Conservation (phyloP, 2,888 invertebrate genomes). For the Drosophila rellima region DNA sequence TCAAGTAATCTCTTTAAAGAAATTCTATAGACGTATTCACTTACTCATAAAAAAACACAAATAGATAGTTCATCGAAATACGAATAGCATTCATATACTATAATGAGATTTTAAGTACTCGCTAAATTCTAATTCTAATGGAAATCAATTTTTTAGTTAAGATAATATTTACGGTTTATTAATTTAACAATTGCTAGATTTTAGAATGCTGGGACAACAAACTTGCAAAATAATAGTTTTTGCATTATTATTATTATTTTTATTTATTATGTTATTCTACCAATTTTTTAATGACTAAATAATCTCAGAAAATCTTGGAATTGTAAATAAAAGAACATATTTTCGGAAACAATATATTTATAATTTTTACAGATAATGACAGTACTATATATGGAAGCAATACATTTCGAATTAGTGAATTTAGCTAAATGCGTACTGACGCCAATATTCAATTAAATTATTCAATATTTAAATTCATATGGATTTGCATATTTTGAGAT, state of each 20-base stretch:
- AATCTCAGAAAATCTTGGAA: too few relatives aligned
- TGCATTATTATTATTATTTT: background rate
- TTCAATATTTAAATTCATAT: slow-evolving; percentile 1
- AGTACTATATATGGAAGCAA: slow-evolving; percentile 6
- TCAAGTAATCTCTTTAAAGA: background rate
- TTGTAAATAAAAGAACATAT: too few relatives aligned
- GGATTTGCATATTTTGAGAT: slow-evolving; percentile 25
- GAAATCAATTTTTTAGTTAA: background rate
- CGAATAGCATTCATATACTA: background rate
- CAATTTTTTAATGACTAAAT: too few relatives aligned
- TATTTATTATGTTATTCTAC: too few relatives aligned
- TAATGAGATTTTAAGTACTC: background rate
- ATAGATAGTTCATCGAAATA: background rate
- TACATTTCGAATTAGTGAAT: background rate
- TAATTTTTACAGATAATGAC: background rate
- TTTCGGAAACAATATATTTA: too few relatives aligned
- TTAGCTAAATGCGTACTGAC: slow-evolving; percentile 18
- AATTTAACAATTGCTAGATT: background rate
- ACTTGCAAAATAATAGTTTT: background rate
- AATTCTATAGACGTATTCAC: background rate
- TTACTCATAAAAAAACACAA: background rate
- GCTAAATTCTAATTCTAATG: too few relatives aligned
- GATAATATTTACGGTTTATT: background rate
- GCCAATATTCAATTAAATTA: slow-evolving; percentile 18
- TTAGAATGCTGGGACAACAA: background rate